Evolutionary conservation across 2,113 vertebrate genomes (phyloP), one percentile per base, ranked within the genome.

Genomic region (Stictonetta naevosa): DNA sequence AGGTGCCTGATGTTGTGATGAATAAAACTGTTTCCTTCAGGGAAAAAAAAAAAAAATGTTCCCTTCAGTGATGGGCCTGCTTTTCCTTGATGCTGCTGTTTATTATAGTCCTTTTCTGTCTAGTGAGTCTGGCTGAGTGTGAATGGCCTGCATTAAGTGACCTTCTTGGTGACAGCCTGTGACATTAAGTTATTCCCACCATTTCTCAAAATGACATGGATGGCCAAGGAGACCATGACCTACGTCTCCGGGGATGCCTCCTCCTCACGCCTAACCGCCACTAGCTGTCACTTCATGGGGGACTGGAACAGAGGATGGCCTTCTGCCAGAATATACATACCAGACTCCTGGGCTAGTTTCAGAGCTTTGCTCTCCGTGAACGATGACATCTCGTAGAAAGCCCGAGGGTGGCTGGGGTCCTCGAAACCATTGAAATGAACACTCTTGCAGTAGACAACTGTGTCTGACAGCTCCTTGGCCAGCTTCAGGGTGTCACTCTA

Each of bases 361-460:
- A 98, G 93, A 36, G 98, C 98, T 76, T 99, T 99, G 94, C 97
- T 98, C 97, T 99, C 99, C 0, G 98, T 98, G 83, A 99, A 98
- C 2, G 99, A 99, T 0, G 98, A 98, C 98, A 99, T 99, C 97
- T 99, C 99, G 0, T 99, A 99, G 96, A 99, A 99, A 31, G 97
- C 97, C 71, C 98, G 98, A 44, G 94, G 97, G 1, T 98, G 93
- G 83, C 5, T 95, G 26, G 98, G 86, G 14, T 98, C 94, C 42
- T 98, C 97, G 71, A 99, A 99, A 62, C 98, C 98, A 16, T 71
- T 95, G 66, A 99, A 99, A 90, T 99, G 99, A 93, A 99, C 98
- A 1, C 99, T 99, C 97, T 99, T 99, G 97, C 99, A 99, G 98
- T 99, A 99, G 90, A 99, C 93, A 40, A 99, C 98, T 7, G 98